These are phyloP conservation scores for Orius insidiosus DNA, from an alignment of 1,140 invertebrate genomes.

Conservation along the genomic window DNA sequence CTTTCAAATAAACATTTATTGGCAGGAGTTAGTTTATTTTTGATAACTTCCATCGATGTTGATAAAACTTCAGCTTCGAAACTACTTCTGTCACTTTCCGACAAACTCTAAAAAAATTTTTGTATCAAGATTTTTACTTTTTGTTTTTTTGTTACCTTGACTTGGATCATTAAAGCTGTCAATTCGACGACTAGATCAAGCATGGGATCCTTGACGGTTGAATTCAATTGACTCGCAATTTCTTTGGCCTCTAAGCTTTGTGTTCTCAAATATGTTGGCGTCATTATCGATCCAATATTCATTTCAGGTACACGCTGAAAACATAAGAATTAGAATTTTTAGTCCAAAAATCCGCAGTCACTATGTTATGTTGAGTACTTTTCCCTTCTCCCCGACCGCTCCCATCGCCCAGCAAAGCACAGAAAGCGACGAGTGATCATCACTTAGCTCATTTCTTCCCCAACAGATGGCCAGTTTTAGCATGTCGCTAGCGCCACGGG, in stretches of 20 bases:
- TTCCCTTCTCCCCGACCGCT: no score
- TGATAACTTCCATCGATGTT: constrained; percentile 79
- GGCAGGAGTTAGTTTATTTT: constrained; percentile 52
- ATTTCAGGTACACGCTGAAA: constrained; percentile 70
- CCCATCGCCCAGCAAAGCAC: no score
- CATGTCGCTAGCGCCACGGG: no score
- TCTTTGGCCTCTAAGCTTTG: constrained; percentile 63
- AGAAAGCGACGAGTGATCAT: no score
- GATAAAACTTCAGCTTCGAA: constrained; percentile 85
- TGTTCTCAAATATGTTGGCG: constrained; percentile 70
- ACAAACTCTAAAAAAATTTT: constrained; percentile 58
- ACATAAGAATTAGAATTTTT: no score
- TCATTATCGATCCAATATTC: constrained; percentile 61
- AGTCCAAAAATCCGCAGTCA: no score
- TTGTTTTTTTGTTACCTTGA: constrained; percentile 49
- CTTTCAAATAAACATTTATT: constrained; percentile 78
- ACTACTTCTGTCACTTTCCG: constrained; percentile 73
- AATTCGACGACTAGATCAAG: constrained; percentile 71
- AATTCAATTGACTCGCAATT: constrained; percentile 62
- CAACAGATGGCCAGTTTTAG: no score
- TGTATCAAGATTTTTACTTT: no score
- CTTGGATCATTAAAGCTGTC: constrained; percentile 79
- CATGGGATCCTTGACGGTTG: constrained; percentile 36
- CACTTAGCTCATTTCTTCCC: no score
- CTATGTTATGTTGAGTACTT: no score